These are phyloP conservation scores for Penelope pileata DNA, from an alignment of 2,113 vertebrate species.

Conservation along the genomic window DNA sequence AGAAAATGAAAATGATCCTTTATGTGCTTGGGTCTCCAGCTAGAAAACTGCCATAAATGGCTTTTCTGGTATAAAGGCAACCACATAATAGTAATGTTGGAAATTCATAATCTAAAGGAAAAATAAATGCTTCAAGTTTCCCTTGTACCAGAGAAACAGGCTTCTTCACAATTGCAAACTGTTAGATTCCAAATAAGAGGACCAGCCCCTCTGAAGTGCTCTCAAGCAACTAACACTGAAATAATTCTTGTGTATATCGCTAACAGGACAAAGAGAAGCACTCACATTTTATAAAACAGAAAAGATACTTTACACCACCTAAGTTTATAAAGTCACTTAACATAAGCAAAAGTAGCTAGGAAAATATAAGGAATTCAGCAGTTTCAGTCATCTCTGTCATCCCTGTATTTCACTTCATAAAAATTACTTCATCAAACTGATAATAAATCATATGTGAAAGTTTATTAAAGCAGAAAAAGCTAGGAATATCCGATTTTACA, in stretches of 20 bases:
- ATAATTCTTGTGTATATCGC: background rate
- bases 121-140: background rate
- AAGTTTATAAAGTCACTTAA: background rate
- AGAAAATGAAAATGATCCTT: background rate
- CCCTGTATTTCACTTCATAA: background rate
- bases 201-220: background rate
- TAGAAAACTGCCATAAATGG: background rate
- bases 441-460: background rate
- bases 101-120: slow-evolving; percentile 9
- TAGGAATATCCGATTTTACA: background rate
- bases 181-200: background rate
- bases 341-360: background rate
- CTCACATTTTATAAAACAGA: background rate
- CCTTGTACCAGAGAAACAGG: background rate
- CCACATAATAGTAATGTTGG: background rate
- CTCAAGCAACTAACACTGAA: background rate
- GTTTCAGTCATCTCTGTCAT: background rate
- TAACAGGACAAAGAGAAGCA: background rate
- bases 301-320: background rate
- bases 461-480: slow-evolving; percentile 63
- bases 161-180: background rate
- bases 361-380: background rate
- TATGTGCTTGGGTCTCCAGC: background rate
- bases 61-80: background rate
- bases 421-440: background rate